Percentiles rank a stretch among this genome's conserved stretches.
Evolutionary conservation across 2,797 vertebrate species (phyloP).

Genomic region (Aeoliscus strigatus): DNA sequence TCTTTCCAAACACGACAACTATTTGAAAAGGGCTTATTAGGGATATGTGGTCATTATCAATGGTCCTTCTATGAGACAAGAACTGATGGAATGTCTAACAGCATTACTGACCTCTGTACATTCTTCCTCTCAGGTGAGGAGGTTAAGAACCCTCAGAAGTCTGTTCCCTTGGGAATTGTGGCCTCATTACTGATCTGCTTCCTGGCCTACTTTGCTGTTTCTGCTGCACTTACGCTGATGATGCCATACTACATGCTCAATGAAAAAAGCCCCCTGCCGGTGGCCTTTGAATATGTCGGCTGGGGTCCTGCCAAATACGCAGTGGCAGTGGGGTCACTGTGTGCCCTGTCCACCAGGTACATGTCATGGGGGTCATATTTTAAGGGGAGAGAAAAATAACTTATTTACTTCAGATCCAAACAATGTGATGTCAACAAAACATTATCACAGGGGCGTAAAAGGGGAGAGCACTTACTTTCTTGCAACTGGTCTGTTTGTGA

Average conservation of each 20-base stretch:
- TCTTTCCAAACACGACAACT: too few species aligned
- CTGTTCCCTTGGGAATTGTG: constrained; percentile 91
- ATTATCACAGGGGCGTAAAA: too few species aligned
- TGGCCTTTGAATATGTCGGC: constrained; percentile 83
- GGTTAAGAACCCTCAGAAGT: constrained; percentile 90
- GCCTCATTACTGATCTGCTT: constrained; percentile 92
- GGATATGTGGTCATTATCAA: too few species aligned
- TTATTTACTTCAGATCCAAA: too few species aligned
- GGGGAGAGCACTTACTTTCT: too few species aligned
- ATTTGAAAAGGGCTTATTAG: too few species aligned
- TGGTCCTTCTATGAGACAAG: too few species aligned
- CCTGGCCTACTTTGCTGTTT: constrained; percentile 92
- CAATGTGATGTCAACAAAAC: too few species aligned
- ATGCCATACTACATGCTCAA: constrained; percentile 91
- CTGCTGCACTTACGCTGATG: constrained; percentile 92
- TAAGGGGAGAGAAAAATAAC: too few species aligned
- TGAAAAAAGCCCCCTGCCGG: constrained; percentile 85
- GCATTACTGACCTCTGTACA: background rate
- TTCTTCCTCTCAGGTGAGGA: constrained; percentile 82
- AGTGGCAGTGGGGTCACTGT: constrained; percentile 89
- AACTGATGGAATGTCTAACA: background rate
- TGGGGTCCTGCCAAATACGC: constrained; percentile 89
- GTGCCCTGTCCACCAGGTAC: constrained; percentile 96
- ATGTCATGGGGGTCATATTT: too few species aligned
- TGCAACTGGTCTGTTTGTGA: too few species aligned